Evolutionary conservation across 1,140 invertebrate genomes (phyloP).

Genomic region (Lepidurus couesii): DNA sequence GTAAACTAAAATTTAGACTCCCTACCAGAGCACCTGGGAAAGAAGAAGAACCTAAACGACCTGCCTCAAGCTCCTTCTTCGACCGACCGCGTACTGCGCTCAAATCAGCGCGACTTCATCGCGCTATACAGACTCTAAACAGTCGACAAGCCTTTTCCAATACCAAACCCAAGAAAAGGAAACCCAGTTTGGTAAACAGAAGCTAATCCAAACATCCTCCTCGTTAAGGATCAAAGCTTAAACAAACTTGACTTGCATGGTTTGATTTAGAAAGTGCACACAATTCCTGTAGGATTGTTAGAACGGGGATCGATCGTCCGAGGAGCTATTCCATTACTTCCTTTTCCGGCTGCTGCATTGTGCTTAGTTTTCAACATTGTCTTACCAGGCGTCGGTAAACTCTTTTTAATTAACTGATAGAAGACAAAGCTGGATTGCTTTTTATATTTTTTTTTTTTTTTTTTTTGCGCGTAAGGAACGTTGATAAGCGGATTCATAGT

Average conservation of each 20-base stretch:
- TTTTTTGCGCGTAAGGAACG: constrained; percentile 60
- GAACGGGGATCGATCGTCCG: constrained; percentile 77
- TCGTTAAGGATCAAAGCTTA: not conserved
- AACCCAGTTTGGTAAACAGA: no score
- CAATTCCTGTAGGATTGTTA: constrained; percentile 50
- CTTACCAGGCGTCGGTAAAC: constrained; percentile 73
- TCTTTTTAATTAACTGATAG: not conserved
- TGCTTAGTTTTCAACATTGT: constrained; percentile 79
- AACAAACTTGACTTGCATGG: not conserved
- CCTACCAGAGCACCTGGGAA: not conserved
- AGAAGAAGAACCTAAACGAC: not conserved
- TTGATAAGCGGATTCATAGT: constrained; percentile 78
- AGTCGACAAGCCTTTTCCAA: not conserved
- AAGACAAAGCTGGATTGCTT: no score
- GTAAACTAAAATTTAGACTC: not conserved
- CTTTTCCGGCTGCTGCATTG: constrained; percentile 71
- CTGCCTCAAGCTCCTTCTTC: constrained; percentile 22
- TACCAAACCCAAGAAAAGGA: not conserved
- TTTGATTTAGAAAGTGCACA: constrained; percentile 24
- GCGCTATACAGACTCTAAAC: not conserved
- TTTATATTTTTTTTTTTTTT: not conserved
- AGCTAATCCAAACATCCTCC: not conserved
- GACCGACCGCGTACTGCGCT: constrained; percentile 16
- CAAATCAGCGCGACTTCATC: constrained; percentile 18
- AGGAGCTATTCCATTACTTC: constrained; percentile 81